Conservation (phyloP, 2,797 vertebrate genomes). For the Leucoraja ocellata region DNA sequence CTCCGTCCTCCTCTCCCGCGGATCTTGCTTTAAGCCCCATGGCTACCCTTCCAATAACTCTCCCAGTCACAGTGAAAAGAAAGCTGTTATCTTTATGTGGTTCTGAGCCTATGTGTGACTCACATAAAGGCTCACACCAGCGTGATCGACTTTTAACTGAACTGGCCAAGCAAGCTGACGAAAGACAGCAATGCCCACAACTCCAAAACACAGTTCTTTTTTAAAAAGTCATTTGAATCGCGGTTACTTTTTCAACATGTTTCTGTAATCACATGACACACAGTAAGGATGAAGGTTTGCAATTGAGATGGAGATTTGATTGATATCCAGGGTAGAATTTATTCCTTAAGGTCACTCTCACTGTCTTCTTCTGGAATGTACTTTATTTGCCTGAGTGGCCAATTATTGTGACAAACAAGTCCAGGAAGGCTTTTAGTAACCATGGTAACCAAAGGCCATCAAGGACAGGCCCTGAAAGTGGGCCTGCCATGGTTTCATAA, state of each 20-base stretch:
- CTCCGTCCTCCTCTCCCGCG: too few species aligned
- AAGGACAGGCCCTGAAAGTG: neutral
- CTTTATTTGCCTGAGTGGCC: conserved; percentile 3
- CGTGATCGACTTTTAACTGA: neutral
- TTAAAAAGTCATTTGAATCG: too few species aligned
- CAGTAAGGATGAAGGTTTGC: neutral
- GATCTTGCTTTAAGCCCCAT: neutral
- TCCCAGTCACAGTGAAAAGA: neutral
- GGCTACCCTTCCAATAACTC: neutral
- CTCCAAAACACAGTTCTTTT: too few species aligned
- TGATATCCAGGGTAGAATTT: neutral
- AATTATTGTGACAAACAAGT: conserved; percentile 19
- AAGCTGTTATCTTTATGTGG: neutral
- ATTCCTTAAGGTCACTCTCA: neutral
- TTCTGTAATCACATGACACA: neutral
- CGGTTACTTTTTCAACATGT: too few species aligned
- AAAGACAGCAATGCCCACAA: neutral
- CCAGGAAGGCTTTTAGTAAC: conserved; percentile 25
- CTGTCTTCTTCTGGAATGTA: neutral
- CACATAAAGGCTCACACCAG: neutral
- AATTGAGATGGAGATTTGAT: neutral
- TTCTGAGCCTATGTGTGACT: neutral
- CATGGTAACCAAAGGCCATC: neutral
- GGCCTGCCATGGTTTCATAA: neutral
- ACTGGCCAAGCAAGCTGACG: neutral